A percentile compares a stretch with the other conserved stretches of the same genome.
phyloP scores from a whole-genome alignment of 2,888 invertebrate species.

The Aplocera efformata region DNA sequence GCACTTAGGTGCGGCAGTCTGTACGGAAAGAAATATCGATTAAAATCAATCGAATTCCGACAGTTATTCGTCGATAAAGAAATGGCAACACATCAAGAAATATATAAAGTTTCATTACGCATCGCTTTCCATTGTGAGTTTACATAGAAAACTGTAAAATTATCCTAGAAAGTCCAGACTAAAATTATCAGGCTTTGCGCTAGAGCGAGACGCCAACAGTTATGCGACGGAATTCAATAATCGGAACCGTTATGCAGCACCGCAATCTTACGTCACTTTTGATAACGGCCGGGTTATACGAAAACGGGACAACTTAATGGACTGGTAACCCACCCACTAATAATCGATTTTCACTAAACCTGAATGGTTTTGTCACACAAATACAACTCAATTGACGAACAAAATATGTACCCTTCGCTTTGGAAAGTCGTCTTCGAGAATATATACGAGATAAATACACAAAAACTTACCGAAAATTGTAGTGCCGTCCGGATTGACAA shows the following conservation, averaged over 20 bases:
- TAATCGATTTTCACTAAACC: constrained; percentile 75
- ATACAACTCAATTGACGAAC: constrained; percentile 33
- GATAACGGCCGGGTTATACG: constrained; percentile 60
- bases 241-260: constrained; percentile 43
- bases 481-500: constrained; percentile 58
- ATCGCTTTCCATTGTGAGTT: constrained; percentile 26
- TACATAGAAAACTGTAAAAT: constrained; percentile 51
- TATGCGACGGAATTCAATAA: constrained; percentile 51
- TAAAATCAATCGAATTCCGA: constrained; percentile 23
- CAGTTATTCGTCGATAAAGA: background rate
- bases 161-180: constrained; percentile 38
- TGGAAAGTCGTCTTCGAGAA: constrained; percentile 32
- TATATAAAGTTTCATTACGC: background rate
- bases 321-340: constrained; percentile 71
- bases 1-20: constrained; percentile 26
- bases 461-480: constrained; percentile 69
- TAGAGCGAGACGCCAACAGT: constrained; percentile 50
- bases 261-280: constrained; percentile 60
- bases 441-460: constrained; percentile 39
- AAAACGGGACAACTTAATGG: constrained; percentile 48
- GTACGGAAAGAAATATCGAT: constrained; percentile 23
- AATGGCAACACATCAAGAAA: constrained; percentile 1
- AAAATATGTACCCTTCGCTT: constrained; percentile 29
- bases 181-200: constrained; percentile 44
- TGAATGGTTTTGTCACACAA: constrained; percentile 30